Conservation (phyloP, 1,140 invertebrate genomes). For the Bombus impatiens region DNA sequence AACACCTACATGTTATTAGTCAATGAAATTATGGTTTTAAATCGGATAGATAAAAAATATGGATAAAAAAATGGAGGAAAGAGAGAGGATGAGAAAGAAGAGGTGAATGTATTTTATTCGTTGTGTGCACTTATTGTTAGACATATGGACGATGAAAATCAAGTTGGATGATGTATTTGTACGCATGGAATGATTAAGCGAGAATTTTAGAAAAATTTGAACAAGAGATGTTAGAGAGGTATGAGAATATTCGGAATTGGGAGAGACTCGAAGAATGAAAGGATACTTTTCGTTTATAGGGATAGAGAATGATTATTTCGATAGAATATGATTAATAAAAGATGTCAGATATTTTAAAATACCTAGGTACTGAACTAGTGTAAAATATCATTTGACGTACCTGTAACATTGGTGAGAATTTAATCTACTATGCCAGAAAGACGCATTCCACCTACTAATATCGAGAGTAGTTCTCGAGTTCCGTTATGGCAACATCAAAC, state of each 20-base stretch:
- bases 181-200: too few species aligned
- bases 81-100: background rate
- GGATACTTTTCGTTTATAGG: too few species aligned
- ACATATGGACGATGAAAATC: too few species aligned
- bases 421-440: background rate
- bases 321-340: too few species aligned
- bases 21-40: background rate
- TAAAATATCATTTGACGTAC: background rate
- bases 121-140: too few species aligned
- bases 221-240: too few species aligned
- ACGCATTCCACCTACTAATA: background rate
- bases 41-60: background rate
- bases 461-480: conserved; percentile 34
- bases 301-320: too few species aligned
- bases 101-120: background rate
- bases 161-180: too few species aligned
- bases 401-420: conserved; percentile 20
- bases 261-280: too few species aligned
- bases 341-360: background rate
- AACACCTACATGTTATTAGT: background rate
- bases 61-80: background rate
- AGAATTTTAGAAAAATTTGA: too few species aligned
- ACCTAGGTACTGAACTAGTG: background rate
- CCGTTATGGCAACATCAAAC: conserved; percentile 21
- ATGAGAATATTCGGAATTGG: too few species aligned